Base-by-base conservation (phyloP, 2,113 vertebrate genomes). In the Gorilla gorilla region DNA sequence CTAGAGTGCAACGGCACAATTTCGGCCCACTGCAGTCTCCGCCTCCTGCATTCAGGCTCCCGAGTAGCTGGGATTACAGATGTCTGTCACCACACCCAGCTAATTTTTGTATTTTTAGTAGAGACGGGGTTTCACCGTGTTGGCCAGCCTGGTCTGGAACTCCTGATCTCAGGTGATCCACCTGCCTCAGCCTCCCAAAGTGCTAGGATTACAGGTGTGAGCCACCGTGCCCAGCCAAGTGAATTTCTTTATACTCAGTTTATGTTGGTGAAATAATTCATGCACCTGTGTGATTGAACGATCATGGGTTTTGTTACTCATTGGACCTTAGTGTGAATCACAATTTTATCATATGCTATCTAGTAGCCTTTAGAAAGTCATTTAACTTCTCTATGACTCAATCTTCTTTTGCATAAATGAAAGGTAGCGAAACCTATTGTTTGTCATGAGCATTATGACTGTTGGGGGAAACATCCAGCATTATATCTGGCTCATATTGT, bases 81-180 rank as follows among this genome's bases (percentile, higher is more conserved):
- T 2, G 6, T 30, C 27, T 0, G 2, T 6, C 27, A 64, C 13
- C 61, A 64, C 30, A 13, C 61, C 5, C 27, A 64, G 12, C 12
- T 30, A 64, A 64, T 30, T 64, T 64, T 64, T 64, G 61, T 64
- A 14, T 64, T 64, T 30, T 30, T 64, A 6, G 27, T 64, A 30
- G 61, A 64, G 27, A 30, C 12, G 6, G 6, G 5, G 27, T 14
- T 64, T 64, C 27, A 64, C 12, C 27, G 6, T 30, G 61, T 64
- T 64, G 5, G 12, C 27, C 61, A 64, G 61, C 27, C 12, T 64
- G 12, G 61, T 64, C 27, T 32, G 0, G 0, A 64, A 6, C 61
- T 64, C 27, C 27, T 14, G 61, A 64, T 27, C 61, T 64, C 61
- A 64, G 27, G 27, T 64, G 27, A 30, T 64, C 61, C 12, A 14